These are phyloP conservation scores for Temnopleurus reevesii DNA, from an alignment of 53 echinoderm and acorn worm species.

Conservation along the genomic window DNA sequence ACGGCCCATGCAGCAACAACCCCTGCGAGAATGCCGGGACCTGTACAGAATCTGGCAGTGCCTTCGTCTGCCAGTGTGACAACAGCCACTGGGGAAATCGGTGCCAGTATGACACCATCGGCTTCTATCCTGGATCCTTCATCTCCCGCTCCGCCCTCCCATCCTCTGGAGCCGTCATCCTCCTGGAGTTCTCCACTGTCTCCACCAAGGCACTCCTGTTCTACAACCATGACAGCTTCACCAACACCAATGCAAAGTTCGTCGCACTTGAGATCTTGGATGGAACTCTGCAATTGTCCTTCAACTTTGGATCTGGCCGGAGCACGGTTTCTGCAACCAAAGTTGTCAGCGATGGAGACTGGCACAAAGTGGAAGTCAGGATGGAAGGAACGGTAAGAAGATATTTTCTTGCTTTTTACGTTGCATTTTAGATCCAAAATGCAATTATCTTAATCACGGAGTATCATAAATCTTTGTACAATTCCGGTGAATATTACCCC, in stretches of 20 bases:
- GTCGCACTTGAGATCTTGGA: slow-evolving; percentile 79
- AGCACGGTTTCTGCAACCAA: slow-evolving; percentile 62
- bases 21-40: slow-evolving; percentile 85
- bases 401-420: not conserved
- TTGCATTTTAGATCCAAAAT: no score
- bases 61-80: slow-evolving; percentile 77
- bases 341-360: slow-evolving; percentile 78
- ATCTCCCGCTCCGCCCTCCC: slow-evolving; percentile 65
- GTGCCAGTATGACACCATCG: slow-evolving; percentile 80
- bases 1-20: slow-evolving; percentile 78
- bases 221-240: slow-evolving; percentile 93
- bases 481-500: no score
- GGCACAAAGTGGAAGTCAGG: slow-evolving; percentile 89
- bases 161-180: slow-evolving; percentile 59
- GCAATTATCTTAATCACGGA: no score
- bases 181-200: slow-evolving; percentile 82
- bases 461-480: no score
- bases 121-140: slow-evolving; percentile 84
- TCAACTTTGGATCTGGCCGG: slow-evolving; percentile 72
- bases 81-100: slow-evolving; percentile 76
- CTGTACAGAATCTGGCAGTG: slow-evolving; percentile 73
- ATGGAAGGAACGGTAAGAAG: slow-evolving; percentile 80
- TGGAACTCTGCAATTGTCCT: slow-evolving; percentile 73
- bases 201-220: slow-evolving; percentile 75
- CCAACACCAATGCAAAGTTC: slow-evolving; percentile 68